phyloP scores from a whole-genome alignment of 1,140 invertebrate species.

The Aplysia californica region DNA sequence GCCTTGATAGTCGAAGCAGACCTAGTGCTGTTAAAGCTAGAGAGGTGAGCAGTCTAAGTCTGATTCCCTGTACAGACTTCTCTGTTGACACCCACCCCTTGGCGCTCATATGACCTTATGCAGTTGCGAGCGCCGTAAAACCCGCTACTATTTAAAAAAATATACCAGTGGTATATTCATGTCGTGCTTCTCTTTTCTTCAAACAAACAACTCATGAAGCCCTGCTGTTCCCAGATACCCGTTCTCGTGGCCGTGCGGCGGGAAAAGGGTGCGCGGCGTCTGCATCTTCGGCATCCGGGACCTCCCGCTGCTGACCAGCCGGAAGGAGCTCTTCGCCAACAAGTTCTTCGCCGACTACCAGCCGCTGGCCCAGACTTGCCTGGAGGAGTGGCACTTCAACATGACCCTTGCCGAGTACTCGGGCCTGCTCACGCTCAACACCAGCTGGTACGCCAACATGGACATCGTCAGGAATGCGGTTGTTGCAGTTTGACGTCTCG shows the following conservation, averaged over 20 bases:
- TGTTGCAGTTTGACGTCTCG: not conserved
- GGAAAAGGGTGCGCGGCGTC: constrained; percentile 46
- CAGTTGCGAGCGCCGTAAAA: too few relatives aligned
- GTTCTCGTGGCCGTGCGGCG: constrained; percentile 43
- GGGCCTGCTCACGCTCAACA: constrained; percentile 3
- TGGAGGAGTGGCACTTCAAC: constrained; percentile 59
- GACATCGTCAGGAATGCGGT: constrained; percentile 2
- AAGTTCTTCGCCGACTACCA: constrained; percentile 58
- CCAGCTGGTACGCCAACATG: constrained; percentile 29
- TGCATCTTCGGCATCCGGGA: constrained; percentile 60
- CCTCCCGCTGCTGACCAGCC: constrained; percentile 38
- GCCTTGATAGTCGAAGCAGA: too few relatives aligned
- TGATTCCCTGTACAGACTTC: too few relatives aligned
- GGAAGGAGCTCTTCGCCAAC: constrained; percentile 57
- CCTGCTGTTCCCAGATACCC: constrained; percentile 20
- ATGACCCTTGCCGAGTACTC: constrained; percentile 34
- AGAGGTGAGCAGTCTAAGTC: too few relatives aligned
- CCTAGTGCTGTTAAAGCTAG: too few relatives aligned
- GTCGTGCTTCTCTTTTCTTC: too few relatives aligned
- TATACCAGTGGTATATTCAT: too few relatives aligned
- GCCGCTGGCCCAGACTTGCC: constrained; percentile 52
- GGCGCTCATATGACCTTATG: too few relatives aligned
- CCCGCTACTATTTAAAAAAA: too few relatives aligned
- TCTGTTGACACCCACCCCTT: too few relatives aligned
- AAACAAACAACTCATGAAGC: not conserved